phyloP scores from a whole-genome alignment of 2,797 vertebrate genomes.

The Otus scops region DNA sequence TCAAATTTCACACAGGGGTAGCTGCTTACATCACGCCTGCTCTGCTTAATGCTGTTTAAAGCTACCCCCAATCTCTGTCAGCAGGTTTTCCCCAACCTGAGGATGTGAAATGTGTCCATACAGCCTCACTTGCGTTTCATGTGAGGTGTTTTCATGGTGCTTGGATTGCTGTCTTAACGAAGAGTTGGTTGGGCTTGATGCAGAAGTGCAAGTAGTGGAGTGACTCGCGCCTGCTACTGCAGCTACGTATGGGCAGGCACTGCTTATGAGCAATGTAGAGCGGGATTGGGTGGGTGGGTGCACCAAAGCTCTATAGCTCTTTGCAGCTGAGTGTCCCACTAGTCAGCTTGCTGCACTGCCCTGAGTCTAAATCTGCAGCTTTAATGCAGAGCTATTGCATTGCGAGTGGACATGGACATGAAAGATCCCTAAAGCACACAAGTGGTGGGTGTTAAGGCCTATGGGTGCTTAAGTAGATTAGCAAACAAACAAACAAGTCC shows the following conservation, averaged over 20 bases:
- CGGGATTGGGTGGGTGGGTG: not conserved
- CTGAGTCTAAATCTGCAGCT: not conserved
- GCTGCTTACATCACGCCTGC: not conserved
- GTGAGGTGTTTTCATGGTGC: not conserved
- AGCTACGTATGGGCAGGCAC: accelerated
- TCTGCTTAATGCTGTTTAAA: constrained; percentile 2
- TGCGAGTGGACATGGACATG: not conserved
- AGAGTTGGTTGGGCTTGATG: not conserved
- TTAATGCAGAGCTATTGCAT: not conserved
- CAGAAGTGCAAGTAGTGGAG: not conserved
- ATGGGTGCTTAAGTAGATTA: constrained; percentile 57
- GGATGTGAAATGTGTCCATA: not conserved
- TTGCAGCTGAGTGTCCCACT: not conserved
- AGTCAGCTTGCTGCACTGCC: not conserved
- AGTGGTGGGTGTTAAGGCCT: not conserved
- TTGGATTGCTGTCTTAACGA: not conserved
- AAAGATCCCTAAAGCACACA: constrained; percentile 14
- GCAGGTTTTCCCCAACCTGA: not conserved
- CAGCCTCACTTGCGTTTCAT: not conserved
- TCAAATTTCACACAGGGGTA: constrained; percentile 22
- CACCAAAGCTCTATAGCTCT: not conserved
- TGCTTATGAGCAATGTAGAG: not conserved
- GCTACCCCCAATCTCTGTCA: not conserved
- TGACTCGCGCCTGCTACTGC: accelerated
- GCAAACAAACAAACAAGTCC: constrained; percentile 67